A percentile compares a stretch with the other conserved stretches of the same genome.
phyloP scores from a whole-genome alignment of 2,797 vertebrate genomes.

The Carcharodon carcharias region DNA sequence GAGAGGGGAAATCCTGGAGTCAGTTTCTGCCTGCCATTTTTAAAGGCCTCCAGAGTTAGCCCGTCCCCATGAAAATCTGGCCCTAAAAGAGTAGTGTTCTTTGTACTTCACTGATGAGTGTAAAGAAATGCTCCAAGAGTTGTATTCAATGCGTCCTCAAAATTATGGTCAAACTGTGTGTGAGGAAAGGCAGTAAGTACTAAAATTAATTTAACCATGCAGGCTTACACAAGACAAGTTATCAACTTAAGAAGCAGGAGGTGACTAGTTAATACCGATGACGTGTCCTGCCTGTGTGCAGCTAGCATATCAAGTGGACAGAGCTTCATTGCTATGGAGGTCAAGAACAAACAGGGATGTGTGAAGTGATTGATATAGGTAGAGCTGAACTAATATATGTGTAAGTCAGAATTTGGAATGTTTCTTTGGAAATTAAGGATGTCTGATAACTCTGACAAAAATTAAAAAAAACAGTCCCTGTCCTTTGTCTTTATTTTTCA shows the following conservation, averaged over 20 bases:
- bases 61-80: neutral
- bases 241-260: neutral
- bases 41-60: neutral
- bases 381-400: neutral
- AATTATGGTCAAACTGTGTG: neutral
- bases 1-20: neutral
- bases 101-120: neutral
- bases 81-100: neutral
- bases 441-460: neutral
- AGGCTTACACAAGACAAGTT: neutral
- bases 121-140: neutral
- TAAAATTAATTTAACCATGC: neutral
- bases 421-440: neutral
- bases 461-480: neutral
- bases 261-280: neutral
- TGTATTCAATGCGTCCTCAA: neutral
- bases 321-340: neutral
- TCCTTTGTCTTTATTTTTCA: neutral
- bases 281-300: neutral
- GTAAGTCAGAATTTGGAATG: neutral
- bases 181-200: neutral
- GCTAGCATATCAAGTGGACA: no score
- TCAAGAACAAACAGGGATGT: neutral
- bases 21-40: neutral
- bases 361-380: neutral